phyloP scores from a whole-genome alignment of 2,888 invertebrate species.

The Seira ritae region DNA sequence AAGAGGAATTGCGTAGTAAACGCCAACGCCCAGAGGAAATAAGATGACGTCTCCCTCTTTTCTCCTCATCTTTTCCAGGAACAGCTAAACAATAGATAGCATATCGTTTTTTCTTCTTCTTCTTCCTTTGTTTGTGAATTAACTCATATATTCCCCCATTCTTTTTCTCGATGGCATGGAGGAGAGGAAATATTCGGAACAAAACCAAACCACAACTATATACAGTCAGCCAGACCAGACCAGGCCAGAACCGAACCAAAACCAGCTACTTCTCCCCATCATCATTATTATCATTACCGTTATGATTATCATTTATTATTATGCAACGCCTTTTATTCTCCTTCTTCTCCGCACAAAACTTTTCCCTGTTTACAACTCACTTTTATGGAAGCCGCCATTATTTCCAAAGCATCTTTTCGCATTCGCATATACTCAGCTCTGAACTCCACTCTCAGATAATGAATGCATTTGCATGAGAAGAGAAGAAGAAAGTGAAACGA shows the following conservation, averaged over 20 bases:
- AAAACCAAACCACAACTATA: slow-evolving; percentile 21
- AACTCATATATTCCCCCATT: slow-evolving; percentile 5
- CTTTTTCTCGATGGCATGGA: background rate
- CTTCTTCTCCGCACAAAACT: background rate
- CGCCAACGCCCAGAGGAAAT: slow-evolving; percentile 62
- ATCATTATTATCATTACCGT: background rate
- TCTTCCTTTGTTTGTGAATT: background rate
- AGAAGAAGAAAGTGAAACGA: background rate
- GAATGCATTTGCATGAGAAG: background rate
- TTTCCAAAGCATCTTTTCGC: background rate
- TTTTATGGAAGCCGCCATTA: background rate
- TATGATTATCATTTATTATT: background rate
- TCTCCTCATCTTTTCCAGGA: no score
- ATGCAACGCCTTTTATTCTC: background rate
- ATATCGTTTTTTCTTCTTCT: background rate
- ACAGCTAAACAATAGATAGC: slow-evolving; percentile 14
- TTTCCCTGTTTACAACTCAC: background rate
- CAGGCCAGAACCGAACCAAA: no score
- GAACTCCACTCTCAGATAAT: background rate
- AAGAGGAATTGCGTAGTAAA: slow-evolving; percentile 30
- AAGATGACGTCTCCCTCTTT: slow-evolving; percentile 18
- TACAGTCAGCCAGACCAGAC: no score
- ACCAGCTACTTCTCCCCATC: no score
- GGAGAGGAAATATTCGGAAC: slow-evolving; percentile 9
- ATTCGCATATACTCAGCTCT: slow-evolving; percentile 19